A percentile compares a stretch with the other conserved stretches of the same genome.
phyloP scores from a whole-genome alignment of 2,888 invertebrate genomes.

The Microctonus aethiopoides region DNA sequence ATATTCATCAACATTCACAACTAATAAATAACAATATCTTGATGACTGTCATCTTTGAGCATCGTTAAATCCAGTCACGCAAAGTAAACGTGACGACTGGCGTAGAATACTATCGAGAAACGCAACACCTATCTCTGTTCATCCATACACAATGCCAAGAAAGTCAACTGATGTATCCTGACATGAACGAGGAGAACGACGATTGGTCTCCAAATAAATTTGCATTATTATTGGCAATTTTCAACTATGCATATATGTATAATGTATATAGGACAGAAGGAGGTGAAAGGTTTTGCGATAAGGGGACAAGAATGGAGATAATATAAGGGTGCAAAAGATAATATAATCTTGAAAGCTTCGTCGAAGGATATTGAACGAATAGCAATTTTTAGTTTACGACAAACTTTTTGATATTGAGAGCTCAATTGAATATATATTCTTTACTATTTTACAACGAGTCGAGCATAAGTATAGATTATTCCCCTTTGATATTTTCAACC shows the following conservation, averaged over 20 bases:
- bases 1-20: not conserved
- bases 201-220: not conserved
- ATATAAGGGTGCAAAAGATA: not conserved
- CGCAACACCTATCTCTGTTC: not conserved
- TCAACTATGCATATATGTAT: not conserved
- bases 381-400: not conserved
- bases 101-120: not conserved
- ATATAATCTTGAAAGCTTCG: not conserved
- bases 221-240: not conserved
- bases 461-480: not conserved
- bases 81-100: conserved; percentile 38
- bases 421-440: not conserved
- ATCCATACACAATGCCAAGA: not conserved
- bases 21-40: conserved; percentile 17
- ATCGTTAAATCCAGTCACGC: conserved; percentile 41
- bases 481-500: not conserved
- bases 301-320: not conserved
- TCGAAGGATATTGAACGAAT: not conserved
- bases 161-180: not conserved
- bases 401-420: not conserved
- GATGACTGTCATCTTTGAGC: conserved; percentile 17
- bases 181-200: not conserved
- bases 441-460: not conserved
- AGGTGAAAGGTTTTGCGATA: not conserved
- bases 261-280: not conserved